Evolutionary conservation across 2,888 invertebrate genomes (phyloP).

Genomic region (Ochropacha duplaris): DNA sequence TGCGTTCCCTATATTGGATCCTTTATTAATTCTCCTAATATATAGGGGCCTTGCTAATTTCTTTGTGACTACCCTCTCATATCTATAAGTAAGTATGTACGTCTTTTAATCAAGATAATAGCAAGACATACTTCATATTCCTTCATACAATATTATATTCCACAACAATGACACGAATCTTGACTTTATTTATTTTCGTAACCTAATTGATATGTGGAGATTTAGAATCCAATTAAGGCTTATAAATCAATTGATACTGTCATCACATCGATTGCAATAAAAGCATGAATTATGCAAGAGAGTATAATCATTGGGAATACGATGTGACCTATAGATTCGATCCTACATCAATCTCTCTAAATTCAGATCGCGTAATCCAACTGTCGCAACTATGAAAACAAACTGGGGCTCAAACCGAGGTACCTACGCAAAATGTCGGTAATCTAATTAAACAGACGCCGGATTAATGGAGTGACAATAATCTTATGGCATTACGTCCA

Average conservation of each 20-base stretch:
- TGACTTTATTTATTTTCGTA: neutral
- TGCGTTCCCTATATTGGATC: slow-evolving; percentile 43
- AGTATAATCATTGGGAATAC: neutral
- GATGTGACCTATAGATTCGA: slow-evolving; percentile 11
- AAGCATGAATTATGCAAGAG: neutral
- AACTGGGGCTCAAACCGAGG: slow-evolving; percentile 22
- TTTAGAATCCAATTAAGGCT: neutral
- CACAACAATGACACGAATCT: neutral
- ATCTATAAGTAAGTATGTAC: slow-evolving; percentile 36
- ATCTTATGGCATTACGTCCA: slow-evolving; percentile 65
- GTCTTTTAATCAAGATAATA: slow-evolving; percentile 33
- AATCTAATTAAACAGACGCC: slow-evolving; percentile 70
- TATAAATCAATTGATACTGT: neutral
- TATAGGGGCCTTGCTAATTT: slow-evolving; percentile 56
- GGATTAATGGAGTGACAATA: slow-evolving; percentile 81
- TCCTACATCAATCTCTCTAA: slow-evolving; percentile 28
- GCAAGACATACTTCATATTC: neutral
- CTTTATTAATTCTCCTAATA: slow-evolving; percentile 59
- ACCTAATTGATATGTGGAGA: neutral
- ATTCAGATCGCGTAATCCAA: slow-evolving; percentile 31
- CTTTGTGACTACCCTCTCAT: slow-evolving; percentile 41
- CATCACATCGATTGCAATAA: neutral
- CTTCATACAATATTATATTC: neutral
- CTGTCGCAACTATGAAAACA: slow-evolving; percentile 30
- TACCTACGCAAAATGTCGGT: slow-evolving; percentile 29